Conservation (phyloP, 2,113 vertebrate genomes). For the Oryzias melastigma region DNA sequence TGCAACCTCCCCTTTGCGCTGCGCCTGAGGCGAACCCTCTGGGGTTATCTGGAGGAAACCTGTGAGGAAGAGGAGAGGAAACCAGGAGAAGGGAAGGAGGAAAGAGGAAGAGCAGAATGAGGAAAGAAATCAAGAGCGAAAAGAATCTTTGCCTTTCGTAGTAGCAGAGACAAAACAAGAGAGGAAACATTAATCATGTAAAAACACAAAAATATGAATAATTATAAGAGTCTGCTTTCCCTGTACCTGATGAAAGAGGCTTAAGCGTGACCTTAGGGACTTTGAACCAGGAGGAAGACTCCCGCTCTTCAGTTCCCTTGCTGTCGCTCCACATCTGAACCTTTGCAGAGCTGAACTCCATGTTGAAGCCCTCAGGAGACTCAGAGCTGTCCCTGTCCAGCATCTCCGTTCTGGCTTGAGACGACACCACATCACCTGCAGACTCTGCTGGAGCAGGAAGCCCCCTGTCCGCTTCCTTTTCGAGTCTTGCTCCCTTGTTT, state of each 20-base stretch:
- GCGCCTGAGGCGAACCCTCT: conserved; percentile 68
- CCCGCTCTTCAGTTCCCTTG: conserved; percentile 55
- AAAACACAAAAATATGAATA: not conserved
- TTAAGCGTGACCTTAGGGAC: conserved; percentile 82
- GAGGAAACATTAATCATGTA: conserved; percentile 12
- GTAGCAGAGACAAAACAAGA: conserved; percentile 42
- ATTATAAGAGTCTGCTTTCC: not conserved
- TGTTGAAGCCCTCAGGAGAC: conserved; percentile 52
- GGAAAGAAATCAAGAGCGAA: conserved; percentile 22
- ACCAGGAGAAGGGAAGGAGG: conserved; percentile 1
- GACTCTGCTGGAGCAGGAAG: conserved; percentile 63
- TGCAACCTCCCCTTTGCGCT: conserved; percentile 59
- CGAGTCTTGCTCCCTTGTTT: conserved; percentile 46
- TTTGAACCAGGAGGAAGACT: conserved; percentile 79
- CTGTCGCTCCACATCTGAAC: conserved; percentile 54
- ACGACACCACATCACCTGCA: conserved; percentile 58
- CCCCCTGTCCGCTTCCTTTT: conserved; percentile 38
- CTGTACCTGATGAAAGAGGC: conserved; percentile 74
- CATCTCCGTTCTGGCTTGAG: conserved; percentile 74
- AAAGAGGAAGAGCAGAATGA: conserved; percentile 2
- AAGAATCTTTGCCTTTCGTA: conserved; percentile 50
- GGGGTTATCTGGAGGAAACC: conserved; percentile 73
- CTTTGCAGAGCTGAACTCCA: conserved; percentile 61
- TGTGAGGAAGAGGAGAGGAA: conserved; percentile 10
- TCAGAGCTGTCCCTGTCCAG: conserved; percentile 64